These are phyloP conservation scores for Diachasmimorpha longicaudata DNA, from an alignment of 1,140 invertebrate species.

Conservation along the genomic window DNA sequence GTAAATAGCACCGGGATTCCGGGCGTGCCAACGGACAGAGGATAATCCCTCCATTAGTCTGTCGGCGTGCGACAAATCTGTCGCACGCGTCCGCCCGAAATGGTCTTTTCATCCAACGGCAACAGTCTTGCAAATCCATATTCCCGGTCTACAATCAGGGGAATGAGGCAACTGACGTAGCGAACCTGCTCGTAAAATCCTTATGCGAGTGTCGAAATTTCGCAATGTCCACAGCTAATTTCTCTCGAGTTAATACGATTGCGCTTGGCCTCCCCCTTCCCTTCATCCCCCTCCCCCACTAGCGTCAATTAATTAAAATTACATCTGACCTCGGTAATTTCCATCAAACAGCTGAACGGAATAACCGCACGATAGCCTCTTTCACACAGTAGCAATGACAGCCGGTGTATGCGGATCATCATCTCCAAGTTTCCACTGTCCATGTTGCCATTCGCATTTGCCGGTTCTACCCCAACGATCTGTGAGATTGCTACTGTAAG, in stretches of 20 bases:
- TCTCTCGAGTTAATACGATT: background rate
- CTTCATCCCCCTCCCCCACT: too few relatives aligned
- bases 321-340: too few relatives aligned
- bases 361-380: constrained; percentile 39
- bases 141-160: background rate
- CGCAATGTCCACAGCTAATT: background rate
- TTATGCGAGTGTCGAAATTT: background rate
- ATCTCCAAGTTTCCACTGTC: constrained; percentile 13
- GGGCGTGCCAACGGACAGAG: constrained; percentile 54
- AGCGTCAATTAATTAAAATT: background rate
- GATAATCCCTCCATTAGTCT: constrained; percentile 43
- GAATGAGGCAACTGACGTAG: background rate
- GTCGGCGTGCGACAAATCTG: constrained; percentile 49
- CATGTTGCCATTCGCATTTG: background rate
- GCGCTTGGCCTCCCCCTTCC: too few relatives aligned
- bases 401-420: constrained; percentile 37
- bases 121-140: background rate
- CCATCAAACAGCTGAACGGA: background rate
- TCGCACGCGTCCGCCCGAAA: constrained; percentile 53
- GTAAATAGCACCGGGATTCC: constrained; percentile 58
- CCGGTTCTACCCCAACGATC: constrained; percentile 24
- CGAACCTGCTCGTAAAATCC: background rate
- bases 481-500: constrained; percentile 38
- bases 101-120: constrained; percentile 36
- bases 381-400: constrained; percentile 43